phyloP scores from a whole-genome alignment of 1,140 invertebrate genomes.

The Alviniconcha marisindica region DNA sequence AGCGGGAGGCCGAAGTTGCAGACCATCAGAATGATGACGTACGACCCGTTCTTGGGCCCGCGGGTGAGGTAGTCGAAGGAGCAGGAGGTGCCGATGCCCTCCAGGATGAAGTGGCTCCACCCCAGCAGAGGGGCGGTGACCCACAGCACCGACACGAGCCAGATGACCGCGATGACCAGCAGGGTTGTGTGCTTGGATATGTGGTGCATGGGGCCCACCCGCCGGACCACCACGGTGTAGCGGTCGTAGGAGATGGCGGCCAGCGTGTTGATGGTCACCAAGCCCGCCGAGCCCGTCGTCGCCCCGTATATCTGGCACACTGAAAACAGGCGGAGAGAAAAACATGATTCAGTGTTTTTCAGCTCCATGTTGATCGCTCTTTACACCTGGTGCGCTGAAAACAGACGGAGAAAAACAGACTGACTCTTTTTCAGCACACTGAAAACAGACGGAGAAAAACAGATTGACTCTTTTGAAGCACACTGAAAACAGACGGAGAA shows the following conservation, averaged over 20 bases:
- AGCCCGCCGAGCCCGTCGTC: slow-evolving; percentile 18
- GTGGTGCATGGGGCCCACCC: neutral
- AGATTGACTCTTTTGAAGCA: no score
- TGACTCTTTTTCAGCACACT: no score
- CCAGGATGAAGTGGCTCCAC: slow-evolving; percentile 49
- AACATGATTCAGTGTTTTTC: no score
- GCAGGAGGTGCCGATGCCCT: slow-evolving; percentile 56
- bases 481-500: no score
- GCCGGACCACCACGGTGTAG: slow-evolving; percentile 37
- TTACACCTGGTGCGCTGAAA: no score
- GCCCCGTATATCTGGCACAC: slow-evolving; percentile 41
- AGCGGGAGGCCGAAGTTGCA: slow-evolving; percentile 50
- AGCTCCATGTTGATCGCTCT: no score
- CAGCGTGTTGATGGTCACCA: slow-evolving; percentile 42
- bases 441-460: slow-evolving; percentile 27
- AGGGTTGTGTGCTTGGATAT: slow-evolving; percentile 20
- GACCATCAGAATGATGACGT: slow-evolving; percentile 44
- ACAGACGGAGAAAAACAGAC: no score
- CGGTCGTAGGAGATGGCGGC: slow-evolving; percentile 46
- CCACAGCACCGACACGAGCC: slow-evolving; percentile 46
- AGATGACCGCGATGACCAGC: slow-evolving; percentile 29
- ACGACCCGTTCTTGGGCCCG: slow-evolving; percentile 32
- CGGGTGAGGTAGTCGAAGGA: slow-evolving; percentile 57
- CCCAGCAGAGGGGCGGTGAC: slow-evolving; percentile 45
- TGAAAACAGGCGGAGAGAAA: slow-evolving; percentile 31